These are phyloP conservation scores for Phalacrocorax aristotelis DNA, from an alignment of 2,113 vertebrate genomes.

Conservation along the genomic window DNA sequence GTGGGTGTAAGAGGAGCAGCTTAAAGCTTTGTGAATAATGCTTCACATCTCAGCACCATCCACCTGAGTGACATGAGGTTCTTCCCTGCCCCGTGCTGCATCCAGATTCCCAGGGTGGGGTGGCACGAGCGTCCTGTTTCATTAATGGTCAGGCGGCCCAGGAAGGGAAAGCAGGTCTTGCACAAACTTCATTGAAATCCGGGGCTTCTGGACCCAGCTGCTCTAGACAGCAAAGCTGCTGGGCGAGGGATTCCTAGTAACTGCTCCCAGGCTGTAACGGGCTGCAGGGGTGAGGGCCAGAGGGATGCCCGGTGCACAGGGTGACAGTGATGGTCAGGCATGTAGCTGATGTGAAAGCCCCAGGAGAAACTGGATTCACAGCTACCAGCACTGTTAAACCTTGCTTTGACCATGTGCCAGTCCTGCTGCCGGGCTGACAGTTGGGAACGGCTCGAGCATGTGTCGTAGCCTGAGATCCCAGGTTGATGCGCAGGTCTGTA, in stretches of 20 bases:
- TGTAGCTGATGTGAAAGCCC: accelerated
- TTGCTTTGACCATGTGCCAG: neutral
- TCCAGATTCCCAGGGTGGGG: neutral
- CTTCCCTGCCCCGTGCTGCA: accelerated
- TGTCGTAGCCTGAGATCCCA: neutral
- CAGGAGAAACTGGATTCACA: neutral
- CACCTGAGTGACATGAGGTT: neutral
- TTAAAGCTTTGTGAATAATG: neutral
- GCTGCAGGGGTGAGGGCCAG: neutral
- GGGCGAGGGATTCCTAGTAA: neutral
- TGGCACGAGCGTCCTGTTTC: neutral
- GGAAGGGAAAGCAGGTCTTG: neutral
- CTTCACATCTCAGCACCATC: neutral
- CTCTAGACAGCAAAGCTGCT: neutral
- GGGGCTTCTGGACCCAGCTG: neutral
- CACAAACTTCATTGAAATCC: neutral
- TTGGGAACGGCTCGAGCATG: accelerated
- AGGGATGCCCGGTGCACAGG: accelerated
- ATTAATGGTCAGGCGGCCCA: neutral
- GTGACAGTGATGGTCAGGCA: neutral
- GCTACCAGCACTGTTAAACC: neutral
- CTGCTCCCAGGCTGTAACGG: neutral
- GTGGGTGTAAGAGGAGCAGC: neutral
- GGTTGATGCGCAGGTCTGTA: neutral
- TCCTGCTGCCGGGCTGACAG: accelerated